Conservation (phyloP, 37 sponge, comb jelly and placozoan genomes). For the Corticium candelabrum region DNA sequence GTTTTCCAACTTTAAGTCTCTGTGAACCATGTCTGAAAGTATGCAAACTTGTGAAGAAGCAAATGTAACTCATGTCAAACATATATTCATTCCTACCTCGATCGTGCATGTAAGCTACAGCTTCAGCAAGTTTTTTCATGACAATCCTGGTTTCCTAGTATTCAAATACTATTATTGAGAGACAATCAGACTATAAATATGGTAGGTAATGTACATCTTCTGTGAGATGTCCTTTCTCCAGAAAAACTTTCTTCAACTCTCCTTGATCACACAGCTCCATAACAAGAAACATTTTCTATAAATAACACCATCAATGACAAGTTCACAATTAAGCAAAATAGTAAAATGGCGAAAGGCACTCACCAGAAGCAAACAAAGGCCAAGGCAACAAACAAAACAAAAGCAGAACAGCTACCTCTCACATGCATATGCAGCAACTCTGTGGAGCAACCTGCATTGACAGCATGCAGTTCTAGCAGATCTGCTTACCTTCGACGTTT, state of each 20-base stretch:
- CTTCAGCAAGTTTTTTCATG: slow-evolving; percentile 57
- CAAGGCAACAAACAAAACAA: too few relatives aligned
- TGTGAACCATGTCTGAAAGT: slow-evolving; percentile 33
- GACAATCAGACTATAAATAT: background rate
- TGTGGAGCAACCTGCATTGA: too few relatives aligned
- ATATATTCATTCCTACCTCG: slow-evolving; percentile 38
- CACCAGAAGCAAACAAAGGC: too few relatives aligned
- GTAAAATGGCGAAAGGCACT: background rate
- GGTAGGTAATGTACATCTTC: slow-evolving; percentile 45
- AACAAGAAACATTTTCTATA: slow-evolving; percentile 72
- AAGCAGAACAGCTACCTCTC: too few relatives aligned
- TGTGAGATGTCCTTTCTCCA: slow-evolving; percentile 32
- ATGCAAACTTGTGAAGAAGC: too few relatives aligned
- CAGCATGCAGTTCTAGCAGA: too few relatives aligned
- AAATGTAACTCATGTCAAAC: too few relatives aligned
- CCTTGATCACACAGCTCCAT: slow-evolving; percentile 85
- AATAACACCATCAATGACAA: background rate
- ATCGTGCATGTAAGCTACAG: slow-evolving; percentile 79
- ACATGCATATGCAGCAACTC: too few relatives aligned
- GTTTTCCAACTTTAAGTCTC: slow-evolving; percentile 43
- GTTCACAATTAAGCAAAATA: background rate
- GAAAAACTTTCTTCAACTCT: slow-evolving; percentile 51
- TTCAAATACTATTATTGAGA: background rate
- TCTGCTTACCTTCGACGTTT: slow-evolving; percentile 76
- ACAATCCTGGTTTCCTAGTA: slow-evolving; percentile 48